Percentiles rank a stretch among this genome's conserved stretches.
phyloP scores from a whole-genome alignment of 2,797 vertebrate genomes.

The Danio kyathit region DNA sequence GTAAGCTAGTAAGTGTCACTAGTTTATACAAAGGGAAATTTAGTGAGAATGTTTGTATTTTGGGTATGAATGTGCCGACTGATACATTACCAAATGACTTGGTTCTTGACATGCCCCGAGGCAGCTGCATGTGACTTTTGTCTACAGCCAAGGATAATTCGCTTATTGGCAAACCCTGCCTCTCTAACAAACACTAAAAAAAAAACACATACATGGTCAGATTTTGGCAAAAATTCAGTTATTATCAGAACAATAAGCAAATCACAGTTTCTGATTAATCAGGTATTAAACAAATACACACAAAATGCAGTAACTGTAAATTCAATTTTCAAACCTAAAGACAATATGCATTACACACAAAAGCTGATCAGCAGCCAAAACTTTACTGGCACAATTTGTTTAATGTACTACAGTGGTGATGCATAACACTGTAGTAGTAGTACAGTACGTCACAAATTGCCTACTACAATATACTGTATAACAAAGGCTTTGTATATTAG shows the following conservation, averaged over 20 bases:
- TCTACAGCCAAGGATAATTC: slow-evolving; percentile 79
- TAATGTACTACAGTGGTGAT: slow-evolving; percentile 23
- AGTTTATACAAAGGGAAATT: neutral
- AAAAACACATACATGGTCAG: slow-evolving; percentile 22
- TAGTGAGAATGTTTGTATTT: neutral
- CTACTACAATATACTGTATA: neutral
- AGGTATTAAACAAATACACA: neutral
- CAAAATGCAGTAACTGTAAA: neutral
- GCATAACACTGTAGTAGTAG: slow-evolving; percentile 25
- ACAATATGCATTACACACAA: slow-evolving; percentile 31
- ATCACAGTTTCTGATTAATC: slow-evolving; percentile 4
- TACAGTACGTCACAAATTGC: slow-evolving; percentile 16
- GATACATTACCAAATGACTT: slow-evolving; percentile 90
- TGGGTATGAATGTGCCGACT: slow-evolving; percentile 8
- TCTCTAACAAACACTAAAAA: slow-evolving; percentile 91
- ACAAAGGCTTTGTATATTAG: slow-evolving; percentile 3
- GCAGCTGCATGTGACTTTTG: slow-evolving; percentile 90
- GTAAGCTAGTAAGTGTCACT: too few species aligned
- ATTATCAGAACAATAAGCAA: slow-evolving; percentile 26
- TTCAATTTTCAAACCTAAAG: neutral
- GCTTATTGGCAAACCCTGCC: slow-evolving; percentile 89
- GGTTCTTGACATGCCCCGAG: slow-evolving; percentile 94
- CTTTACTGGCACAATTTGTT: slow-evolving; percentile 27
- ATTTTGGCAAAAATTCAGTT: neutral
- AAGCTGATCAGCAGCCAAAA: slow-evolving; percentile 26